These are phyloP conservation scores for Arge pagana DNA, from an alignment of 2,888 invertebrate species.

Conservation along the genomic window DNA sequence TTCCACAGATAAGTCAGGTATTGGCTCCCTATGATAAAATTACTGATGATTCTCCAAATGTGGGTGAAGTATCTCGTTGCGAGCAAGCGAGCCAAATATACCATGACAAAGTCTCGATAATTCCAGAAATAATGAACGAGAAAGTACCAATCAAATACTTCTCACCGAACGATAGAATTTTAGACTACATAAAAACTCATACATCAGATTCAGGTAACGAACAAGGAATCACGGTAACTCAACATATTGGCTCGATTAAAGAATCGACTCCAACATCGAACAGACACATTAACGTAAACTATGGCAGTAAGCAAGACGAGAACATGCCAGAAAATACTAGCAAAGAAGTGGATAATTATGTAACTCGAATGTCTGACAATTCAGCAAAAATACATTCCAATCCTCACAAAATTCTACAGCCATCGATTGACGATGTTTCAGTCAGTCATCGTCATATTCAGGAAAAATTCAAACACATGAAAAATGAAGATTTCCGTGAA, in stretches of 20 bases:
- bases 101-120: too few species aligned
- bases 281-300: constrained; percentile 12
- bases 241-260: background rate
- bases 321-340: background rate
- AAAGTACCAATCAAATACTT: constrained; percentile 40
- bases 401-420: too few species aligned
- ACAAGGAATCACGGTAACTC: background rate
- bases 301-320: background rate
- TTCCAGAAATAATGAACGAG: too few species aligned
- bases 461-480: background rate
- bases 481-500: background rate
- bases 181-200: constrained; percentile 39
- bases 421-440: background rate
- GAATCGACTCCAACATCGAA: constrained; percentile 1
- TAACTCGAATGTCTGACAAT: too few species aligned
- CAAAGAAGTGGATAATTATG: background rate
- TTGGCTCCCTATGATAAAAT: too few species aligned
- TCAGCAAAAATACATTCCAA: too few species aligned
- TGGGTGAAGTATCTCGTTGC: too few species aligned
- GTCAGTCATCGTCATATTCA: background rate
- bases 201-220: too few species aligned
- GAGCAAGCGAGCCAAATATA: too few species aligned
- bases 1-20: too few species aligned
- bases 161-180: constrained; percentile 35
- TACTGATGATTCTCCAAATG: too few species aligned